These are phyloP conservation scores for Ctenosaura bakeri DNA, from an alignment of 2,797 vertebrate genomes.

Conservation along the genomic window DNA sequence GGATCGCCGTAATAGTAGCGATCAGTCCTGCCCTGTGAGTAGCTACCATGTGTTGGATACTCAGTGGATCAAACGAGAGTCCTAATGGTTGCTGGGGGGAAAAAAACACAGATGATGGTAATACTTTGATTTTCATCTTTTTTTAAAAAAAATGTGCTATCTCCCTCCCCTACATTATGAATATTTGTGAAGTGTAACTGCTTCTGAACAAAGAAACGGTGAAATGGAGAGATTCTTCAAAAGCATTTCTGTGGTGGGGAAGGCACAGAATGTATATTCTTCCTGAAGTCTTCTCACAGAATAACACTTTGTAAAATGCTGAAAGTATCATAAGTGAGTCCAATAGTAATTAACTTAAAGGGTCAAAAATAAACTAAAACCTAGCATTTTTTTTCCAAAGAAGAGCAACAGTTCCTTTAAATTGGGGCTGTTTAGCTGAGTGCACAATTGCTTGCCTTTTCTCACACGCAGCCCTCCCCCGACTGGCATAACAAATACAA, in stretches of 20 bases:
- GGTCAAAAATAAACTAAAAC: neutral
- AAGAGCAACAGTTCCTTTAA: neutral
- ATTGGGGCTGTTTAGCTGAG: neutral
- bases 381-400: too few relatives aligned
- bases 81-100: neutral
- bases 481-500: neutral
- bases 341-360: neutral
- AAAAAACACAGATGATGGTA: too few relatives aligned
- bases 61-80: neutral
- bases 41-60: constrained; percentile 1
- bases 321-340: neutral
- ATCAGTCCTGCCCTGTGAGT: neutral
- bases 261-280: neutral
- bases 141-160: neutral
- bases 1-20: neutral
- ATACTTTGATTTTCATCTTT: neutral
- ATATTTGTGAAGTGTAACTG: too few relatives aligned
- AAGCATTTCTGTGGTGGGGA: neutral
- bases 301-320: neutral
- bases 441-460: neutral
- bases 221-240: neutral
- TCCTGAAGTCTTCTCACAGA: constrained; percentile 6
- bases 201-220: too few relatives aligned
- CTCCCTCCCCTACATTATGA: too few relatives aligned
- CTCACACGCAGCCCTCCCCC: neutral